Evolutionary conservation across 1,140 invertebrate species (phyloP).

Genomic region (Drosophila sucinea): DNA sequence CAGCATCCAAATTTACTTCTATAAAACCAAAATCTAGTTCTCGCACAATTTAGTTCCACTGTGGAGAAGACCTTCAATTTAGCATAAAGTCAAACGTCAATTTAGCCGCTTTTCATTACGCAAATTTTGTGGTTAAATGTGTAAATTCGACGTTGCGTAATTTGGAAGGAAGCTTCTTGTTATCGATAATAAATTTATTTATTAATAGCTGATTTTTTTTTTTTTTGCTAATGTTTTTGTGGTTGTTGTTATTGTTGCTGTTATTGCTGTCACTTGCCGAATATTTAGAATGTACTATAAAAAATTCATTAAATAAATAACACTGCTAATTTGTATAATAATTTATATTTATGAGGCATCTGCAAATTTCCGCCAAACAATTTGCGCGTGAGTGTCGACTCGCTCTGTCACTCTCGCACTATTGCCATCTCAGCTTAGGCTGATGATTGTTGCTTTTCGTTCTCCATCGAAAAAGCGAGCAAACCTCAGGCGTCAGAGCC

Average conservation of each 20-base stretch:
- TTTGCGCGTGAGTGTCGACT: constrained; percentile 26
- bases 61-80: too few species aligned
- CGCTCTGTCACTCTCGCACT: constrained; percentile 34
- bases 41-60: too few species aligned
- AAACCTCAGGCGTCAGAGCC: background rate
- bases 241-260: constrained; percentile 12
- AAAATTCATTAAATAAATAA: constrained; percentile 77
- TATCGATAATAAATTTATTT: background rate
- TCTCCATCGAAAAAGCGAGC: background rate
- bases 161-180: background rate
- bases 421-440: background rate
- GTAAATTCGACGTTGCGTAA: too few species aligned
- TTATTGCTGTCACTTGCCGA: constrained; percentile 30
- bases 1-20: too few species aligned
- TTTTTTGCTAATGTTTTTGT: background rate
- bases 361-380: constrained; percentile 53
- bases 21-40: too few species aligned
- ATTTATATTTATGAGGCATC: constrained; percentile 73
- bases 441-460: background rate
- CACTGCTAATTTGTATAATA: constrained; percentile 74
- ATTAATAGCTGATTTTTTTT: background rate
- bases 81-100: too few species aligned
- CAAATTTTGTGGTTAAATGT: background rate
- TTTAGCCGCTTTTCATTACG: background rate
- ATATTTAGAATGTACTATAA: constrained; percentile 50